A percentile compares a stretch with the other conserved stretches of the same genome.
phyloP scores from a whole-genome alignment of 2,113 vertebrate genomes.

The Tenrec ecaudatus region DNA sequence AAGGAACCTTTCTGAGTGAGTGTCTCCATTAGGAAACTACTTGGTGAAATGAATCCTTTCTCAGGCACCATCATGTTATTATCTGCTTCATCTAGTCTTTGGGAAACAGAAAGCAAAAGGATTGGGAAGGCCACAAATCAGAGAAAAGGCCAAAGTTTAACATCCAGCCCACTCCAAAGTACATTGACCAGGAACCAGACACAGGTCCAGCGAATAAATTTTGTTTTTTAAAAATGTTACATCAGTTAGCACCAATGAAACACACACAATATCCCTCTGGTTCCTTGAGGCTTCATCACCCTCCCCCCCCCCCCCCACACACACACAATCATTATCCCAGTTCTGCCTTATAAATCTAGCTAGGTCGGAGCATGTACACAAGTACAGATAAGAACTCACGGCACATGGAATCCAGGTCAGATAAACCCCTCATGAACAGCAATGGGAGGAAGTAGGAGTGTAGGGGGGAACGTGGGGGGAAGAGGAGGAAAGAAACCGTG shows the following conservation, averaged over 20 bases:
- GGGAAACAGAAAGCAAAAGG: constrained; percentile 12
- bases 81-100: constrained; percentile 13
- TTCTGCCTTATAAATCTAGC: too few species aligned
- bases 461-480: too few species aligned
- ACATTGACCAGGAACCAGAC: background rate
- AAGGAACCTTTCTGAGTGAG: background rate
- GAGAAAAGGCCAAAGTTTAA: constrained; percentile 40
- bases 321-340: too few species aligned
- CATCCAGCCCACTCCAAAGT: background rate
- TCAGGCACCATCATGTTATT: background rate
- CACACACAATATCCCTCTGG: too few species aligned
- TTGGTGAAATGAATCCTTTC: constrained; percentile 5
- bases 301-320: too few species aligned
- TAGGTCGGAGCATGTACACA: too few species aligned
- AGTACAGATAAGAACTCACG: too few species aligned
- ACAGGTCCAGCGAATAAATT: background rate
- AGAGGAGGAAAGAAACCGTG: too few species aligned
- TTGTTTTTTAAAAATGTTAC: background rate
- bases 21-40: background rate
- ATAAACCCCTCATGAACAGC: too few species aligned
- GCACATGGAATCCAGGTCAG: too few species aligned
- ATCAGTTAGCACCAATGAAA: background rate
- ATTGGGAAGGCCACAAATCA: background rate
- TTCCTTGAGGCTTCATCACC: too few species aligned
- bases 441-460: too few species aligned